Evolutionary conservation across 2,797 vertebrate species (phyloP), one percentile per base, ranked within the genome.

Genomic region (Orestias chungarensis): DNA sequence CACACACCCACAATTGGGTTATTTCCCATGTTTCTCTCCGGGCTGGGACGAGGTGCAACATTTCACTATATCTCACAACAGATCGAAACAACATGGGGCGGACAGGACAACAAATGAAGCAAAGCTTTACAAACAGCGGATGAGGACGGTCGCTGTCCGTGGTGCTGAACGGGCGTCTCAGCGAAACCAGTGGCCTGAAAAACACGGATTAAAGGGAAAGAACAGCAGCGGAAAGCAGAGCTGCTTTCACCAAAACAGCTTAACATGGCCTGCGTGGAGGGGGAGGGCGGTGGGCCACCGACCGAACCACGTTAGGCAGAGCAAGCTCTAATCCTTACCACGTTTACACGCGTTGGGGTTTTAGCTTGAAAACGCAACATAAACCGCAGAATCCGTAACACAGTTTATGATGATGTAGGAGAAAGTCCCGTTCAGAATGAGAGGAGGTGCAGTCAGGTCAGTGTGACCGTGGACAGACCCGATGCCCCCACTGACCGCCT

Each of bases 81-180:
- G 80, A 89, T 91, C 86, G 70, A 31, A 82, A 81, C 71, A 55
- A n/a, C 71, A 84, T 76, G 73, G 66, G 57, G 31, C 75, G 54
- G 69, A 66, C 52, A 29, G 75, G 66, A 38, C 12, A 33, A 31
- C 6, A 29, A 52, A 52, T 8, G 4, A 49, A n/a, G 2, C 1
- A 29, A 18, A 15, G 42, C 61, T 27, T 43, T 27, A 38, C 9
- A 6, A 40, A 14, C 35, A 61, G 59, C 3, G 59, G 59, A 18
- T n/a, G 59, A 4, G 15, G 40, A 25, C 27, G 78, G 75, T 85
- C 69, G 82, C 94, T 95, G 93, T 94, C 94, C 94, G 85, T 88
- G 93, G 94, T 95, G 87, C 94, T 95, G 94, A 94, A 91, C 6
- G 42, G n/a, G n/a, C n/a, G n/a, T n/a, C n/a, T n/a, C n/a, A n/a